Evolutionary conservation across 2,113 vertebrate genomes (phyloP).

Genomic region (Cyanistes caeruleus): DNA sequence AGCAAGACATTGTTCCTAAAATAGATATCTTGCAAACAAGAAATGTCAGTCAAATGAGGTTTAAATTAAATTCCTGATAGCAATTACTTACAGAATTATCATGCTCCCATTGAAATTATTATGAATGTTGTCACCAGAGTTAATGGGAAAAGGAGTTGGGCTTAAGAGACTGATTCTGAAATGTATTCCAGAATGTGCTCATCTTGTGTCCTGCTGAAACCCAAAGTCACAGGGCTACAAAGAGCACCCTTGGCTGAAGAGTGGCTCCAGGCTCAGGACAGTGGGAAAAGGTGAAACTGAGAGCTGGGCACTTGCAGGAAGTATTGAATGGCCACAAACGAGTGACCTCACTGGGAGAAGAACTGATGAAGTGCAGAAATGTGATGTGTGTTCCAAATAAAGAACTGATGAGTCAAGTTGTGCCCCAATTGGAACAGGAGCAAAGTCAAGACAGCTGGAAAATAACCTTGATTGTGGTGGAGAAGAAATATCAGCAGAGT

Average conservation of each 20-base stretch:
- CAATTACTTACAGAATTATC: constrained; percentile 55
- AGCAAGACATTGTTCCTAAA: constrained; percentile 69
- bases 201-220: neutral
- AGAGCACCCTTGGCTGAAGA: neutral
- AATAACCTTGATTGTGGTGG: constrained; percentile 4
- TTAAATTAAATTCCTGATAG: constrained; percentile 61
- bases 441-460: neutral
- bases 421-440: constrained; percentile 3
- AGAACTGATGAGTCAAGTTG: constrained; percentile 66
- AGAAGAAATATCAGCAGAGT: neutral
- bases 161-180: neutral
- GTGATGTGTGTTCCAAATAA: constrained; percentile 59
- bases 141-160: constrained; percentile 23
- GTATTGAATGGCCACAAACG: constrained; percentile 50
- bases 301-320: constrained; percentile 6
- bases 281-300: neutral
- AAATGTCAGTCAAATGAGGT: constrained; percentile 58
- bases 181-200: neutral
- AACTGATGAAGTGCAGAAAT: constrained; percentile 65
- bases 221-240: neutral
- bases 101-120: constrained; percentile 25
- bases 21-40: constrained; percentile 68
- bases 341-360: constrained; percentile 51
- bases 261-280: neutral
- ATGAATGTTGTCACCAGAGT: constrained; percentile 30